Conservation (phyloP, 35 echinoderm and acorn worm genomes). For the Patiria miniata region DNA sequence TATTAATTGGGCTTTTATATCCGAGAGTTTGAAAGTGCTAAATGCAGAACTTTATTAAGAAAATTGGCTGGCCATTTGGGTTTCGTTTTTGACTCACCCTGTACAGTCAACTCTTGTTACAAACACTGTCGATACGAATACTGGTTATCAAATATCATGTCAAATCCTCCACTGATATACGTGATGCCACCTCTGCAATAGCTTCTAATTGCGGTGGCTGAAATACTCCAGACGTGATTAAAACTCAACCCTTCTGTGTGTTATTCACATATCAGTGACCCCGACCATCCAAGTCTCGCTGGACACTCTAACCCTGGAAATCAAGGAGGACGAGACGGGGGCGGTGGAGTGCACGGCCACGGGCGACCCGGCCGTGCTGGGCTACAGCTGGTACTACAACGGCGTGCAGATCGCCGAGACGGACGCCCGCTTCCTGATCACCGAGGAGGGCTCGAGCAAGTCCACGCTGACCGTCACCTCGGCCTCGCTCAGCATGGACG, state of each 20-base stretch:
- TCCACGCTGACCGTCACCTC: constrained; percentile 72
- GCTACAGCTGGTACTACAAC: constrained; percentile 84
- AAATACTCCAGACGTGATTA: background rate
- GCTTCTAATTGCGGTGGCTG: no score
- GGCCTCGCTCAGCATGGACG: constrained; percentile 87
- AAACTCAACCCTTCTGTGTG: background rate
- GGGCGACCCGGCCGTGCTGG: constrained; percentile 58
- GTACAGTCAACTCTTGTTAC: no score
- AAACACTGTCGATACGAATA: no score
- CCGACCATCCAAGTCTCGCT: constrained; percentile 69
- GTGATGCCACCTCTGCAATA: no score
- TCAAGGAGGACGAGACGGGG: constrained; percentile 61
- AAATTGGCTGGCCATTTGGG: no score
- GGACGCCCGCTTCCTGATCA: constrained; percentile 82
- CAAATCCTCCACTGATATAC: no score
- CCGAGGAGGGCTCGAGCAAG: constrained; percentile 23
- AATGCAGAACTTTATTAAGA: no score
- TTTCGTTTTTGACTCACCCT: no score
- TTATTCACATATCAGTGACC: constrained; percentile 58
- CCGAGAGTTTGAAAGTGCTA: no score
- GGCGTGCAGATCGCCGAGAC: constrained; percentile 48
- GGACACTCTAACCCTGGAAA: constrained; percentile 22
- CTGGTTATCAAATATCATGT: no score
- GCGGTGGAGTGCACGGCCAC: constrained; percentile 62
- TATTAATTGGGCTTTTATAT: no score